These are phyloP conservation scores for Caretta caretta DNA, from an alignment of 2,113 vertebrate species.

Conservation along the genomic window DNA sequence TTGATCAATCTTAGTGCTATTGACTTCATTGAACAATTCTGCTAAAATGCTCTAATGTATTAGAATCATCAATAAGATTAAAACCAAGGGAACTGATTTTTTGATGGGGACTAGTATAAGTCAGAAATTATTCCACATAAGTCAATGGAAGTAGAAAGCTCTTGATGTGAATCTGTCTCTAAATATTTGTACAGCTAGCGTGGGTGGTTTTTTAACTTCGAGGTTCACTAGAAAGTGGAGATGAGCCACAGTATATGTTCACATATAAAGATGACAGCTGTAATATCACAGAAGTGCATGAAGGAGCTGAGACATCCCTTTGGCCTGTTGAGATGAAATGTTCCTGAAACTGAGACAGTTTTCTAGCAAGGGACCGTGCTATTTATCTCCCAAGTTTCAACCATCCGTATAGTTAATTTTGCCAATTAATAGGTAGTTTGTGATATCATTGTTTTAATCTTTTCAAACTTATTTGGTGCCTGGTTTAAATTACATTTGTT, in stretches of 20 bases:
- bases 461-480: neutral
- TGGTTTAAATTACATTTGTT: neutral
- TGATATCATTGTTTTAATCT: neutral
- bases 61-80: accelerated
- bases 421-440: accelerated
- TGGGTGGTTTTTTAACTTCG: neutral
- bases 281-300: accelerated
- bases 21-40: accelerated
- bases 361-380: accelerated
- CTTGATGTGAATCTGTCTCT: neutral
- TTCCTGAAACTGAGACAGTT: neutral
- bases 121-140: accelerated
- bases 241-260: accelerated
- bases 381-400: neutral
- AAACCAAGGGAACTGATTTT: neutral
- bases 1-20: neutral
- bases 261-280: neutral
- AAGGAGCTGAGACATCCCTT: neutral
- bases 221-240: neutral
- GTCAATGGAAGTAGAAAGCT: neutral
- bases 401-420: neutral
- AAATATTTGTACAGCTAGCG: neutral
- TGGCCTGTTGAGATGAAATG: neutral
- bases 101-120: accelerated
- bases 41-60: accelerated